Evolutionary conservation across 2,113 vertebrate genomes (phyloP).

Genomic region (Halcyon malimbica): DNA sequence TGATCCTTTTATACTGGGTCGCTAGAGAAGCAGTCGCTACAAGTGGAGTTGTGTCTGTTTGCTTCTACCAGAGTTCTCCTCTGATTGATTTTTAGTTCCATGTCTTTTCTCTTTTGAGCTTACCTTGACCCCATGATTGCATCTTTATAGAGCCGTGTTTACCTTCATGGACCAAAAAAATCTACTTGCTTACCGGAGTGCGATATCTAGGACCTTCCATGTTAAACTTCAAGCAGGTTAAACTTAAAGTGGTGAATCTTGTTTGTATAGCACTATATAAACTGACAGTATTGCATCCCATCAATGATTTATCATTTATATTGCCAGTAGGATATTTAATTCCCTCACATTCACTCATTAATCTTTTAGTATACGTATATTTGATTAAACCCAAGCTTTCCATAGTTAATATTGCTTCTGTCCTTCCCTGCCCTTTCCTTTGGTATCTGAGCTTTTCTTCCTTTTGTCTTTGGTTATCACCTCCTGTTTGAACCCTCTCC

Average conservation of each 20-base stretch:
- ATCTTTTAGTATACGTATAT: conserved; percentile 38
- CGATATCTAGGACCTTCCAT: not conserved
- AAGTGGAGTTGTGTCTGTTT: not conserved
- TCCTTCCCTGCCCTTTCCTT: conserved; percentile 25
- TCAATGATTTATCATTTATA: conserved; percentile 39
- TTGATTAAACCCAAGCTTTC: conserved; percentile 42
- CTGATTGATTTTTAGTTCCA: not conserved
- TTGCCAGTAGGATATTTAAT: conserved; percentile 6
- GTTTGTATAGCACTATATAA: conserved; percentile 32
- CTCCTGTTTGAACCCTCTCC: not conserved
- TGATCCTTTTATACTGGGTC: not conserved
- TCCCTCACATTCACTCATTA: conserved; percentile 31
- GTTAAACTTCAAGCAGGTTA: not conserved
- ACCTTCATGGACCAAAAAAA: not conserved
- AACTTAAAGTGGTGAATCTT: not conserved
- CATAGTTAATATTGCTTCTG: not conserved
- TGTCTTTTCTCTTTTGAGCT: not conserved
- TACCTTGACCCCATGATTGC: not conserved
- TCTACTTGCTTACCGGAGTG: not conserved
- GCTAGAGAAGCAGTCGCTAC: not conserved
- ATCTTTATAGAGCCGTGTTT: not conserved
- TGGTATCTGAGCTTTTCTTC: not conserved
- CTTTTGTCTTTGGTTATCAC: conserved; percentile 11
- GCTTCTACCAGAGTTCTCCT: not conserved
- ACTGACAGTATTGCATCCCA: not conserved